Evolutionary conservation across 2,113 vertebrate species (phyloP), one percentile per base, ranked within the genome.

Genomic region (Oncorhynchus tshawytscha): DNA sequence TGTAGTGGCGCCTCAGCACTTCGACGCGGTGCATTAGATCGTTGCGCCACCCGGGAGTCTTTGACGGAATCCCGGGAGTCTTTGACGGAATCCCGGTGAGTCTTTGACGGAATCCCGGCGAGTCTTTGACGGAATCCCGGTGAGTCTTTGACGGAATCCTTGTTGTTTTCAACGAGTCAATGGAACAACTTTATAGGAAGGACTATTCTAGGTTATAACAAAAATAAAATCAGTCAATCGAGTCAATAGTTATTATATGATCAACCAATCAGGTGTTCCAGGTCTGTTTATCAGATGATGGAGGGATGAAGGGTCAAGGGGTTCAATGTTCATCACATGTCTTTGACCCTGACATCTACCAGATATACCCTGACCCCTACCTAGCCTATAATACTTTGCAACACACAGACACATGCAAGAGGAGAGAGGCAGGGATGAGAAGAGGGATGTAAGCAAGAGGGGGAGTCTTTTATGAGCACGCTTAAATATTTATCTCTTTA

Each of bases 401-500:
- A 77, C 77, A n/a, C 31, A 54, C 60, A 71, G 59, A 77, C 77
- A 68, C 29, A 11, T 48, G 75, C 25, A 51, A 57, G 34, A 62
- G 20, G 11, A 22, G 74, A 31, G 24, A 6, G 74, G 18, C 25
- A 5, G 67, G 39, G 39, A 39, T 8, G 39, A 9, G 39, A 45
- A 45, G 29, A 22, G 49, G 69, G 81, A 81, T 73, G 65, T 74
- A 68, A 68, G 79, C 73, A 9, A 39, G 39, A 39, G 22, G 27
- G 68, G 73, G 72, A 67, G 77, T 25, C 4, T 82, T 87, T 86
- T 82, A 87, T 82, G 77, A 80, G 82, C 72, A 71, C 65, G 67
- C 72, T 74, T 83, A 48, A 73, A 77, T 83, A 88, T 91, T 91
- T 88, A 84, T 67, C 59, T 79, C 70, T 86, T 88, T 87, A 82